These are phyloP conservation scores for Drosophila nikananu DNA, from an alignment of 1,140 invertebrate species.

Conservation along the genomic window DNA sequence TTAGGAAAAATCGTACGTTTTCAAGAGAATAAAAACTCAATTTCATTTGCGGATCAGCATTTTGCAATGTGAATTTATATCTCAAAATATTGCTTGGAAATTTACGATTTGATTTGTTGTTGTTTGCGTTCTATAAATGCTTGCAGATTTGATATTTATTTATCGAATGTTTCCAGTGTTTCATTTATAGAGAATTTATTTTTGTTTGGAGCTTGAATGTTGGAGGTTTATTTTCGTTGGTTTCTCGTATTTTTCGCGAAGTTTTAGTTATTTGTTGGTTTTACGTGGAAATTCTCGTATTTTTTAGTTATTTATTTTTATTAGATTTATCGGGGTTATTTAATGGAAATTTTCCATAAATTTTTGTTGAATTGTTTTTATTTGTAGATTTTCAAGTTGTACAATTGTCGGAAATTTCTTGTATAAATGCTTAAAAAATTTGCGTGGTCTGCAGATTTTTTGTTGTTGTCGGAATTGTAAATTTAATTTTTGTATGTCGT, in stretches of 20 bases:
- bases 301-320: slow-evolving; percentile 1
- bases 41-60: slow-evolving; percentile 31
- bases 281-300: not conserved
- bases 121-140: slow-evolving; percentile 24
- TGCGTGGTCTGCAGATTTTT: too few relatives aligned
- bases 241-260: not conserved
- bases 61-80: slow-evolving; percentile 8
- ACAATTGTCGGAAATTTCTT: slow-evolving; percentile 3
- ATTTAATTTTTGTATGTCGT: slow-evolving; percentile 9
- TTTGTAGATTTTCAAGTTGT: slow-evolving; percentile 3
- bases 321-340: not conserved
- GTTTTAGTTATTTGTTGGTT: slow-evolving; percentile 1
- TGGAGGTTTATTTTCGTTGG: slow-evolving; percentile 15
- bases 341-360: not conserved
- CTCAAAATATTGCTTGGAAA: slow-evolving; percentile 29
- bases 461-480: too few relatives aligned
- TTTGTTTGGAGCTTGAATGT: not conserved
- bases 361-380: not conserved
- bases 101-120: slow-evolving; percentile 24
- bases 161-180: slow-evolving; percentile 30
- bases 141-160: slow-evolving; percentile 8
- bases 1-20: slow-evolving; percentile 1
- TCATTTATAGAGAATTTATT: slow-evolving; percentile 13
- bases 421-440: too few relatives aligned
- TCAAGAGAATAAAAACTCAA: slow-evolving; percentile 1